These are phyloP conservation scores for Odobenus rosmarus DNA, from an alignment of 2,113 vertebrate genomes.

Conservation along the genomic window DNA sequence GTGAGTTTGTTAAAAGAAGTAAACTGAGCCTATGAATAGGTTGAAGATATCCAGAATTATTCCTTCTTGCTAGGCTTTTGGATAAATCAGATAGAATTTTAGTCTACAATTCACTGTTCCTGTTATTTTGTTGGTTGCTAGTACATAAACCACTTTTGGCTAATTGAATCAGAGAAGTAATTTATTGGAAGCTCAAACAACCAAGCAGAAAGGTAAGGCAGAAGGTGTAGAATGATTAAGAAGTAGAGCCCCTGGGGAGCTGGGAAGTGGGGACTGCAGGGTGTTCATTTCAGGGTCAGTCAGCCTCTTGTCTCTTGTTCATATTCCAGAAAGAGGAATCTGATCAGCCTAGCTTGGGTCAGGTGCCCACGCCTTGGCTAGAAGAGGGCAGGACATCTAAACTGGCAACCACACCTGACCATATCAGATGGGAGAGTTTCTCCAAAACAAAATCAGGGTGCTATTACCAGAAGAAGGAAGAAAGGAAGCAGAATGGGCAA, in stretches of 20 bases:
- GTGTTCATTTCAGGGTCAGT: neutral
- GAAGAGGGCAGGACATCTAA: neutral
- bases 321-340: neutral
- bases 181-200: neutral
- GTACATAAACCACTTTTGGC: neutral
- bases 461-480: neutral
- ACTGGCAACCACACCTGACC: neutral
- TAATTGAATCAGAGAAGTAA: constrained; percentile 1
- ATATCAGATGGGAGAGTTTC: neutral
- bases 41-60: neutral
- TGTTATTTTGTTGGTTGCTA: neutral
- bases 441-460: neutral
- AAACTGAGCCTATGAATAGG: neutral
- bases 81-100: constrained; percentile 18
- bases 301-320: neutral
- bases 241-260: neutral
- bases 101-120: constrained; percentile 6
- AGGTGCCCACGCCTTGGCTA: neutral
- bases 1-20: constrained; percentile 18
- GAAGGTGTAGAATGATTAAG: neutral
- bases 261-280: neutral
- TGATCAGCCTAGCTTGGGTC: neutral
- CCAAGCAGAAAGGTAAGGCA: neutral
- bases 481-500: neutral
- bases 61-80: constrained; percentile 7